Evolutionary conservation across 2,797 vertebrate species (phyloP).

Genomic region (Sciurus vulgaris): DNA sequence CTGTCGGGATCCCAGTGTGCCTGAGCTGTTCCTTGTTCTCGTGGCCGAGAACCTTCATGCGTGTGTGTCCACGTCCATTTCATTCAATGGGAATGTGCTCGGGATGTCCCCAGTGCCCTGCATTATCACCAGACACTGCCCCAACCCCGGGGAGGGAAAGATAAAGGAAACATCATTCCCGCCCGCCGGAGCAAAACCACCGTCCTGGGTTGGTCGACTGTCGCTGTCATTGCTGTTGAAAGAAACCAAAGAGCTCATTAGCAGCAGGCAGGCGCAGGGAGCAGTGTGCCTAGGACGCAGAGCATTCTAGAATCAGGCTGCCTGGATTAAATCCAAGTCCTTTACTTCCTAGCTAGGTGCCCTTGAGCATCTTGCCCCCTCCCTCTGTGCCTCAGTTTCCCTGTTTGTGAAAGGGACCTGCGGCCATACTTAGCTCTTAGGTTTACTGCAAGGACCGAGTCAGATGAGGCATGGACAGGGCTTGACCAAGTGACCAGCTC

Average conservation of each 20-base stretch:
- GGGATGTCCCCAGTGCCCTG: too few relatives aligned
- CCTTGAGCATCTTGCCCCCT: not conserved
- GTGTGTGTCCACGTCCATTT: not conserved
- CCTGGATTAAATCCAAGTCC: not conserved
- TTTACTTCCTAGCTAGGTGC: not conserved
- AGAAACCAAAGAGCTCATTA: accelerated
- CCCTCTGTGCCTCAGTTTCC: conserved; percentile 39
- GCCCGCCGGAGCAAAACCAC: not conserved
- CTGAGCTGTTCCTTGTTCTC: not conserved
- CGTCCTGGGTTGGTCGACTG: accelerated
- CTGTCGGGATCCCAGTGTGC: not conserved
- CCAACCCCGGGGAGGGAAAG: not conserved
- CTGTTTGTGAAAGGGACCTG: not conserved
- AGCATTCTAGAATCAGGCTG: not conserved
- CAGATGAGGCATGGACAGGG: accelerated
- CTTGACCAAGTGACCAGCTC: accelerated
- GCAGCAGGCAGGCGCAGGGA: not conserved
- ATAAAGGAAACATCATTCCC: not conserved
- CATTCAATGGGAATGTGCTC: not conserved
- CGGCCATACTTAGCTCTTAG: not conserved
- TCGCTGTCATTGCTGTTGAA: not conserved
- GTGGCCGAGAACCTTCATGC: not conserved
- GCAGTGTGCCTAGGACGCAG: too few relatives aligned
- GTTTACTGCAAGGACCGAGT: not conserved
- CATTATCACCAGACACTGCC: not conserved